phyloP scores from a whole-genome alignment of 2,113 vertebrate species.

The Nycticebus coucang region DNA sequence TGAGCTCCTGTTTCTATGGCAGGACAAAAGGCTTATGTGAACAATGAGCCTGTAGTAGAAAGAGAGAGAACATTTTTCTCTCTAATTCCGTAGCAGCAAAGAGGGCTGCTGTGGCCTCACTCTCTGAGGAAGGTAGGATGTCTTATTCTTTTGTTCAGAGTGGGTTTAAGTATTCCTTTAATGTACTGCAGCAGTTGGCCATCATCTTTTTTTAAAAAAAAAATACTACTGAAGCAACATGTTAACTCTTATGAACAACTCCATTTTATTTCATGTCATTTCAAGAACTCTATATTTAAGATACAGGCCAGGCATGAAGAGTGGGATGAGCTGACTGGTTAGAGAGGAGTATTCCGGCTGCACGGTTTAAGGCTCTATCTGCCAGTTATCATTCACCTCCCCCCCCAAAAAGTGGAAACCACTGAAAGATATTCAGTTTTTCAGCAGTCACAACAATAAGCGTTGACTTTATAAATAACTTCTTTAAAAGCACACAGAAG shows the following conservation, averaged over 20 bases:
- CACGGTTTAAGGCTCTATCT: not conserved
- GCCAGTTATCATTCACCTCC: fast-evolving
- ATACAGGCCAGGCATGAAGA: not conserved
- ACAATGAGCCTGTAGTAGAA: not conserved
- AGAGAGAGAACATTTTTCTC: not conserved
- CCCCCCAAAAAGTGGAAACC: not conserved
- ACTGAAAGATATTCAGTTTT: not conserved
- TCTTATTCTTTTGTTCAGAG: not conserved
- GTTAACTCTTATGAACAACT: not conserved
- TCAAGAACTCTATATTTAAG: not conserved
- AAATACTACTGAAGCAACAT: not conserved
- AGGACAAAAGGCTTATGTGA: not conserved
- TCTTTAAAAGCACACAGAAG: not conserved
- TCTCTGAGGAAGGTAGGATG: not conserved
- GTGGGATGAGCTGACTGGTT: not conserved
- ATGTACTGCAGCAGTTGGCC: not conserved
- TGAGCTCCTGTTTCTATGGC: not conserved
- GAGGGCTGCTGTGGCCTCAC: fast-evolving
- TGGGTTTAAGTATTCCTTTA: not conserved
- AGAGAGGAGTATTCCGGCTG: not conserved
- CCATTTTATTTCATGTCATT: not conserved
- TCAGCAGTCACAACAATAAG: not conserved
- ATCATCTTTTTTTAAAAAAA: too few relatives aligned
- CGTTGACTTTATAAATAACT: not conserved
- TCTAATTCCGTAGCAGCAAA: not conserved